These are phyloP conservation scores for Chelon labrosus DNA, from an alignment of 2,797 vertebrate species.

Conservation along the genomic window DNA sequence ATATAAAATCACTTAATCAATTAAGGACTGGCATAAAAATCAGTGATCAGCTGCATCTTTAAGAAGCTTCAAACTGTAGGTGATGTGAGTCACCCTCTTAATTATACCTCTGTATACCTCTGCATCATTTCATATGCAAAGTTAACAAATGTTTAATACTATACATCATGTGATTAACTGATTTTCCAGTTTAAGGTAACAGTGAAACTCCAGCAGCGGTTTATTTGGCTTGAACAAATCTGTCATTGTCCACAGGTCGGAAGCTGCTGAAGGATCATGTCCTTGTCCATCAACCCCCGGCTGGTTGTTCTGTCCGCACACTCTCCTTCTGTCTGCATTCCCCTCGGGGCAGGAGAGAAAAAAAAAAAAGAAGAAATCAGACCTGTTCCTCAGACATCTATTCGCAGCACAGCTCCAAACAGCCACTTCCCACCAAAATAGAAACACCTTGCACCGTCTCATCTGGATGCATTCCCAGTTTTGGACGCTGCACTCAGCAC, in stretches of 20 bases:
- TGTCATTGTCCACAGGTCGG: conserved; percentile 22
- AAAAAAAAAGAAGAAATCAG: conserved; percentile 1
- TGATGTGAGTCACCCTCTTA: background rate
- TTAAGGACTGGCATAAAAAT: background rate
- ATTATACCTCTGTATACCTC: no score
- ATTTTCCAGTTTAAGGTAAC: background rate
- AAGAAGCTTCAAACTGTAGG: background rate
- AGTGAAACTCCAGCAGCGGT: background rate
- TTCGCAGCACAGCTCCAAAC: conserved; percentile 44
- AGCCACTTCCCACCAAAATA: conserved; percentile 40
- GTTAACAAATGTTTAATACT: no score
- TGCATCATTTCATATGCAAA: background rate
- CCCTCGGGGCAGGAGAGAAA: background rate
- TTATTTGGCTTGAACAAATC: background rate
- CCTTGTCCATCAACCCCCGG: conserved; percentile 9
- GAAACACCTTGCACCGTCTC: conserved; percentile 27
- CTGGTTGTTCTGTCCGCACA: conserved; percentile 4
- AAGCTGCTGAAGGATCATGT: conserved; percentile 3
- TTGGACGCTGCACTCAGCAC: conserved; percentile 5
- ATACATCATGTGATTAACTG: background rate
- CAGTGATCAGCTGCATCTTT: background rate
- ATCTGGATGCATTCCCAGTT: conserved; percentile 31
- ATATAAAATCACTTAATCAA: background rate
- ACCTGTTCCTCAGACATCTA: conserved; percentile 32
- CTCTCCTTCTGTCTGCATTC: conserved; percentile 11